These are phyloP conservation scores for Brachynemurus nebulosus DNA, from an alignment of 2,888 invertebrate species.

Conservation along the genomic window DNA sequence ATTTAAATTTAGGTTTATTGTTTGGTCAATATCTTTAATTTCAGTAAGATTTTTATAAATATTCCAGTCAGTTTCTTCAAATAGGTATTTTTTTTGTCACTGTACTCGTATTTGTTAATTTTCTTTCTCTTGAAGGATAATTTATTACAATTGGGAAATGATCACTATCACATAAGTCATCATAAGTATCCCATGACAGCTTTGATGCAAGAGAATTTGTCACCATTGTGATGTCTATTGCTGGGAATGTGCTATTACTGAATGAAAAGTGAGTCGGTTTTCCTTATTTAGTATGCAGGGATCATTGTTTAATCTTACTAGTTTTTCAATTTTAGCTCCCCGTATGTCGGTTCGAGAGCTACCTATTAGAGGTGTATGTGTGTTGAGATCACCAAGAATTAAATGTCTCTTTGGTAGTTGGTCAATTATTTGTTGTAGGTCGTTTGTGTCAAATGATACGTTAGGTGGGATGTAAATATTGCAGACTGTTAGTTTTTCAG, in stretches of 20 bases:
- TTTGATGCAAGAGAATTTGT: slow-evolving; percentile 5
- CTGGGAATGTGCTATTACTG: neutral
- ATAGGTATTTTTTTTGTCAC: slow-evolving; percentile 13
- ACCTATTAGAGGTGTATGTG: neutral
- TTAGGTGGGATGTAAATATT: neutral
- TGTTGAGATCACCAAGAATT: neutral
- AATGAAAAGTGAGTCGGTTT: neutral
- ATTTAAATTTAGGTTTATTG: too few relatives aligned
- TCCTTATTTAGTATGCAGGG: too few relatives aligned
- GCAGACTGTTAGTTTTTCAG: neutral
- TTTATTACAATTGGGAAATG: slow-evolving; percentile 16
- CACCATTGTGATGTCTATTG: neutral
- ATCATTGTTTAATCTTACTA: too few relatives aligned
- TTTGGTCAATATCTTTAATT: neutral
- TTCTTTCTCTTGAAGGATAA: too few relatives aligned
- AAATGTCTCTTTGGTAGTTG: neutral
- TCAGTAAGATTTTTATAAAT: neutral
- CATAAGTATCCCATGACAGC: slow-evolving; percentile 8
- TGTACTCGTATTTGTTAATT: neutral
- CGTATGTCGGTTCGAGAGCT: neutral
- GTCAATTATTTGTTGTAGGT: neutral
- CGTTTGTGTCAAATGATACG: neutral
- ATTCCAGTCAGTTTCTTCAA: slow-evolving; percentile 16
- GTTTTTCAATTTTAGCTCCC: neutral
- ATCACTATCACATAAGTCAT: slow-evolving; percentile 14